phyloP scores from a whole-genome alignment of 2,113 vertebrate species.

The Triplophysa rosa region DNA sequence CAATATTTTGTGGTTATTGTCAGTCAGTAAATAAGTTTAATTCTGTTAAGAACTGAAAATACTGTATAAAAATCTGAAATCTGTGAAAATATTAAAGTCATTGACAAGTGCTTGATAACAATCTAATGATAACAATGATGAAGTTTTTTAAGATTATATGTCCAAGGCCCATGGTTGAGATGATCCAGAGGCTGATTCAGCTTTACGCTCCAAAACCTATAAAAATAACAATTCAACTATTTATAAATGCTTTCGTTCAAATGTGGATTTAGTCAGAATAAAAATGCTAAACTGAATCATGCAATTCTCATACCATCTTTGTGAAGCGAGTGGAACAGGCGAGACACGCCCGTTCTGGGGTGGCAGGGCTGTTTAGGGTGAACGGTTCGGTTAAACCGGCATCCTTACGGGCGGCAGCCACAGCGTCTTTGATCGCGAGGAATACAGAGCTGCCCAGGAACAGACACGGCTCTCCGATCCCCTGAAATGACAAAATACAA shows the following conservation, averaged over 20 bases:
- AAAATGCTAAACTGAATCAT: no score
- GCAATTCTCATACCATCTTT: slow-evolving; percentile 71
- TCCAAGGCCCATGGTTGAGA: slow-evolving; percentile 67
- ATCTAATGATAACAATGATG: not conserved
- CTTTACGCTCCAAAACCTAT: slow-evolving; percentile 62
- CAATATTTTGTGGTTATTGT: not conserved
- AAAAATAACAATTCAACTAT: slow-evolving; percentile 23
- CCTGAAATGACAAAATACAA: slow-evolving; percentile 63
- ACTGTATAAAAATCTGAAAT: not conserved
- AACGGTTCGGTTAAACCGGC: slow-evolving; percentile 71
- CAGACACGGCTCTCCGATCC: slow-evolving; percentile 77
- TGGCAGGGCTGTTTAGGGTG: slow-evolving; percentile 77
- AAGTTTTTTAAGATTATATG: slow-evolving; percentile 50
- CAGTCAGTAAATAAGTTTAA: not conserved
- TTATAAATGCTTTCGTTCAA: not conserved
- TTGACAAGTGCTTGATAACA: not conserved
- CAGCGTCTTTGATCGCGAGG: slow-evolving; percentile 81
- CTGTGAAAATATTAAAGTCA: not conserved
- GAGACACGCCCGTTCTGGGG: slow-evolving; percentile 73
- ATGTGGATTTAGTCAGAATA: not conserved
- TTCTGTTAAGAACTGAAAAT: not conserved
- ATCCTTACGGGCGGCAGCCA: slow-evolving; percentile 68
- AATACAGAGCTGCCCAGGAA: slow-evolving; percentile 82
- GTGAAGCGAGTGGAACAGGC: slow-evolving; percentile 80
- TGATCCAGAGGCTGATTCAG: slow-evolving; percentile 59